Conservation (phyloP, 2,888 invertebrate genomes). For the Pyrrhia umbra region DNA sequence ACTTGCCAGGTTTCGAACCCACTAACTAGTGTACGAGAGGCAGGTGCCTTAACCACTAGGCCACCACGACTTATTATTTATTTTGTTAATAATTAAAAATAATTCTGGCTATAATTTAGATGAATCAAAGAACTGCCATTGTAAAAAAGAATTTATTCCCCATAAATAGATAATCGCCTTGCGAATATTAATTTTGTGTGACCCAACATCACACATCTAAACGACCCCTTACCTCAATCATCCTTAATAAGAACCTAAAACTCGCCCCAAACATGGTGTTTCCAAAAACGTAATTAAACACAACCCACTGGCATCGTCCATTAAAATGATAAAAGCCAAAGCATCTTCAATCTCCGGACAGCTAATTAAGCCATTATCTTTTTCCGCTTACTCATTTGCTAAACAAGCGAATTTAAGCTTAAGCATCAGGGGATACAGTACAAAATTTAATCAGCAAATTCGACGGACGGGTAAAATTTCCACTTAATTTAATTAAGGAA, state of each 20-base stretch:
- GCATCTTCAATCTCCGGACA: conserved; percentile 47
- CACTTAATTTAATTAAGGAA: conserved; percentile 60
- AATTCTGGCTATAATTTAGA: too few relatives aligned
- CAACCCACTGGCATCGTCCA: conserved; percentile 21
- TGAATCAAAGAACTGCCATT: too few relatives aligned
- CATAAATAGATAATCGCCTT: neutral
- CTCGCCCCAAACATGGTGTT: conserved; percentile 20
- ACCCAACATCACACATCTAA: neutral
- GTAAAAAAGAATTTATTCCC: too few relatives aligned
- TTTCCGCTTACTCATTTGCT: conserved; percentile 53
- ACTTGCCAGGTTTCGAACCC: too few relatives aligned
- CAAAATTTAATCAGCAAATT: conserved; percentile 48
- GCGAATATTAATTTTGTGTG: neutral
- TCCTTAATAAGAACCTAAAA: conserved; percentile 8
- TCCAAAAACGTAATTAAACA: conserved; percentile 35
- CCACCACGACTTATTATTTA: too few relatives aligned
- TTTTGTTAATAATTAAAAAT: too few relatives aligned
- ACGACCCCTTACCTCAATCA: neutral
- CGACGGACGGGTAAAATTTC: conserved; percentile 36
- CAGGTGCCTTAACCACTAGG: too few relatives aligned
- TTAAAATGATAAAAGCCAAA: conserved; percentile 51
- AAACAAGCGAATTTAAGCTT: conserved; percentile 45
- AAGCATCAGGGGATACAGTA: conserved; percentile 45
- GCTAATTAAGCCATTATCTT: conserved; percentile 63
- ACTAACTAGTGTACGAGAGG: too few relatives aligned